Evolutionary conservation across 2,113 vertebrate genomes (phyloP).

Genomic region (Ceuthmochares aereus): DNA sequence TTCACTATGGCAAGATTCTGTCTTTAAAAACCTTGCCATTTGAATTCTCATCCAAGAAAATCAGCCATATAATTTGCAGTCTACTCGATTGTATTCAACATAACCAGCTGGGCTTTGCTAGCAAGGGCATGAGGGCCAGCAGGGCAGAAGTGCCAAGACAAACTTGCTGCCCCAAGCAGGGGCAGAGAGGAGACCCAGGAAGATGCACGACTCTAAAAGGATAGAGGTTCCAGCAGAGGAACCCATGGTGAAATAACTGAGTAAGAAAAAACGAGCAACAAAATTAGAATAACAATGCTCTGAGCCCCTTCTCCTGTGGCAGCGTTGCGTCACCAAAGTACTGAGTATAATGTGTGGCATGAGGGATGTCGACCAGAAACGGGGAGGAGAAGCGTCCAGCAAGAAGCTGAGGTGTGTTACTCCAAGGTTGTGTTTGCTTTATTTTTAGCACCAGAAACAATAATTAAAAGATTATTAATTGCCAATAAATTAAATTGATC

Average conservation of each 20-base stretch:
- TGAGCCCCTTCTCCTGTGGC: not conserved
- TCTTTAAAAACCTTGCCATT: not conserved
- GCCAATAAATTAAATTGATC: not conserved
- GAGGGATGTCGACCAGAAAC: not conserved
- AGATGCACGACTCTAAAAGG: not conserved
- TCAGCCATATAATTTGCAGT: not conserved
- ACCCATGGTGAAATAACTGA: not conserved
- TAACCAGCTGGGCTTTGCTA: not conserved
- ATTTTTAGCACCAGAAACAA: not conserved
- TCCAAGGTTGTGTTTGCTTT: not conserved
- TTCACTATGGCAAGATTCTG: not conserved
- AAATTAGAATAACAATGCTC: not conserved
- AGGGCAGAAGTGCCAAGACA: not conserved
- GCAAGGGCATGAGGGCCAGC: not conserved
- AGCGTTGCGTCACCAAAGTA: accelerated
- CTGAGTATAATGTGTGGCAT: accelerated
- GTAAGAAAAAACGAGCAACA: not conserved
- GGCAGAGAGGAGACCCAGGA: not conserved
- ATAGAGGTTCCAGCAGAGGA: not conserved
- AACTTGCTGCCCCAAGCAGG: not conserved
- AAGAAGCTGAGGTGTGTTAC: not conserved
- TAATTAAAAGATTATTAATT: not conserved
- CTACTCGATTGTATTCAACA: not conserved
- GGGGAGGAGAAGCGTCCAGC: not conserved
- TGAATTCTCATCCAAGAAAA: not conserved